These are phyloP conservation scores for Salvelinus sp. DNA, from an alignment of 2,113 vertebrate species.

Conservation along the genomic window DNA sequence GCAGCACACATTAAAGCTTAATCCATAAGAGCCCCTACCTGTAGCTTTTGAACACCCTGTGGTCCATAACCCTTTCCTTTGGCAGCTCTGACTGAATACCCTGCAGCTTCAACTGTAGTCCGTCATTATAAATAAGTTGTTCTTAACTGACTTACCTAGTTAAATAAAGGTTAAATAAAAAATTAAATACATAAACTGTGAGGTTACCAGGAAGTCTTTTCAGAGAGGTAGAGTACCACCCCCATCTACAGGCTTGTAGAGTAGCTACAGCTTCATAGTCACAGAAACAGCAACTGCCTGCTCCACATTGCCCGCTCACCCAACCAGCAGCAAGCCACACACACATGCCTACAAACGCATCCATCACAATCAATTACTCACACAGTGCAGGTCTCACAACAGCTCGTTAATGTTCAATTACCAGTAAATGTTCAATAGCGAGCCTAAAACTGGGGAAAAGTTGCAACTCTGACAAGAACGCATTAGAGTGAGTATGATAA, in stretches of 20 bases:
- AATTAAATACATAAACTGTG: too few species aligned
- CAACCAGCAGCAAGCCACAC: constrained; percentile 31
- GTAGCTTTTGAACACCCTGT: constrained; percentile 24
- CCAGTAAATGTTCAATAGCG: constrained; percentile 59
- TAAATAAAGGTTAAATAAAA: too few species aligned
- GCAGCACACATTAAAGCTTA: constrained; percentile 24
- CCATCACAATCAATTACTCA: constrained; percentile 71
- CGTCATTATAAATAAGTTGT: too few species aligned
- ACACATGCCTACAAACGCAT: constrained; percentile 54
- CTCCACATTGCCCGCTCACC: constrained; percentile 42
- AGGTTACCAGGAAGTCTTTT: neutral
- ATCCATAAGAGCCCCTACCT: constrained; percentile 21
- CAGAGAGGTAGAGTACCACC: constrained; percentile 53
- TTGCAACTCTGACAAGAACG: constrained; percentile 52
- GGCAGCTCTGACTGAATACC: constrained; percentile 8
- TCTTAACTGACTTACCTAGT: too few species aligned
- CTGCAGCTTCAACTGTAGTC: neutral
- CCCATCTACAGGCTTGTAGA: constrained; percentile 59
- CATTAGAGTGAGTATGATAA: constrained; percentile 47
- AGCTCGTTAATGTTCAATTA: constrained; percentile 71
- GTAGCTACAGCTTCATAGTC: constrained; percentile 24
- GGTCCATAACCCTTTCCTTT: constrained; percentile 18
- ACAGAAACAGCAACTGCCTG: constrained; percentile 42
- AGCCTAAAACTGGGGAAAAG: constrained; percentile 56
- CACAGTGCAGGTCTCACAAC: constrained; percentile 65